Evolutionary conservation across 2,113 vertebrate species (phyloP), one percentile per base, ranked within the genome.

Genomic region (Pteropus alecto): DNA sequence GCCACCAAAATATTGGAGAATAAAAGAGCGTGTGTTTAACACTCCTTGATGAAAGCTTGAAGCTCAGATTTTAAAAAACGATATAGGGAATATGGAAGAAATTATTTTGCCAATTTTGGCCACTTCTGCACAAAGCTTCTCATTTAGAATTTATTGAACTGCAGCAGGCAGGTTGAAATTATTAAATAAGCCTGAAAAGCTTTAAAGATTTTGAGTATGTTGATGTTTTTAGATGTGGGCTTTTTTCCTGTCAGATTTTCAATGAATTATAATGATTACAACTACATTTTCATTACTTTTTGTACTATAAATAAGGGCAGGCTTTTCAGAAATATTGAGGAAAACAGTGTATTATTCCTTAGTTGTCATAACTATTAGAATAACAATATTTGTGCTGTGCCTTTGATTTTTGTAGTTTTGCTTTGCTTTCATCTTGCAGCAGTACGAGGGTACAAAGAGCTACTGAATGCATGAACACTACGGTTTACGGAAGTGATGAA

Each of bases 111-210:
- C 60, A 79, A 3, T 81, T 81, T 56, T 74, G 76, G 46, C 79
- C 51, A 61, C 94, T 98, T 98, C 90, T 97, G 28, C 58, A 76
- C 93, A 96, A 70, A 97, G 77, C 79, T 98, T 93, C 93, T 97
- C 94, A 97, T 94, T 97, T 96, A 84, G 91, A 95, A 41, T 96
- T 93, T 95, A 94, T 71, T 97, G 78, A 92, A 87, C 79, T 87
- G 46, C 78, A 13, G 73, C 94, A 97, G 91, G 73, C 93, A 97
- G 97, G 63, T 93, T 84, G 90, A 94, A 98, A 70, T 65, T 97
- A 79, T 97, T 97, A 96, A 97, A 83, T 30, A 92, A 96, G 95
- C 88, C 67, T 78, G 95, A 54, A 96, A 97, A 97, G 73, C 79
- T 94, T 94, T 94, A 65, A 98, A 91, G 92, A 68, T 76, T 85